Base-by-base conservation (phyloP, 2,797 vertebrate species). In the Lycodopsis pacificus region DNA sequence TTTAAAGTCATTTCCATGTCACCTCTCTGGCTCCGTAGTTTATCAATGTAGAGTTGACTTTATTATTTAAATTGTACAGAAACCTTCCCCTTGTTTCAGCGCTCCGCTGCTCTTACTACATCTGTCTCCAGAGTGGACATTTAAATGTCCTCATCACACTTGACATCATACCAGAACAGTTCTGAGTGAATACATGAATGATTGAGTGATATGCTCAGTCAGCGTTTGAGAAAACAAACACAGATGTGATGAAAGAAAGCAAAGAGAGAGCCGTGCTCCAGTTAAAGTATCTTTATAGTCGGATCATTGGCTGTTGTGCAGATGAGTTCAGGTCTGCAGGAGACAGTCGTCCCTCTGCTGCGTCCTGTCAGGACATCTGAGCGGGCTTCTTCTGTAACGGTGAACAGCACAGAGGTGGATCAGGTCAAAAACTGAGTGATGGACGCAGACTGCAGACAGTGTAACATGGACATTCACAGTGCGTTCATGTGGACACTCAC, bases 401-500 rank as follows among this genome's bases (percentile, higher is more conserved):
- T 1, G 11, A 63, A 40, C 34, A 63, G 34, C 12, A 71, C 3
- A 71, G n/a, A 32, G 5, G 20, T 42, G 14, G 27, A 53, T 69
- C 20, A 71, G 59, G 9, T 30, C n/a, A 19, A 46, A 36, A 4
- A 4, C 3, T 25, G 7, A 48, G 30, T 19, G 19, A 4, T 40
- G 1, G 48, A 48, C 13, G 20, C 61, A 65, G 3, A 40, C 19
- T 59, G 32, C 20, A 36, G 57, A 59, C 15, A 13, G 57, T 72
- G 17, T 17, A 56, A 30, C 13, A 4, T 2, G 1, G 46, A 25
- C 38, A 38, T 53, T 42, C 12, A 36, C 36, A 38, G 36, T 27
- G 11, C 25, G 13, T 1, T 25, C 11, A n/a, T 44, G 25, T 3
- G 32, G 30, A 71, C 63, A 86, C 92, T 85, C 86, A 92, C 91